Percentiles rank a stretch among this genome's conserved stretches.
These are phyloP conservation scores for Brienomyrus brachyistius DNA, from an alignment of 2,113 vertebrate genomes.

Conservation along the genomic window DNA sequence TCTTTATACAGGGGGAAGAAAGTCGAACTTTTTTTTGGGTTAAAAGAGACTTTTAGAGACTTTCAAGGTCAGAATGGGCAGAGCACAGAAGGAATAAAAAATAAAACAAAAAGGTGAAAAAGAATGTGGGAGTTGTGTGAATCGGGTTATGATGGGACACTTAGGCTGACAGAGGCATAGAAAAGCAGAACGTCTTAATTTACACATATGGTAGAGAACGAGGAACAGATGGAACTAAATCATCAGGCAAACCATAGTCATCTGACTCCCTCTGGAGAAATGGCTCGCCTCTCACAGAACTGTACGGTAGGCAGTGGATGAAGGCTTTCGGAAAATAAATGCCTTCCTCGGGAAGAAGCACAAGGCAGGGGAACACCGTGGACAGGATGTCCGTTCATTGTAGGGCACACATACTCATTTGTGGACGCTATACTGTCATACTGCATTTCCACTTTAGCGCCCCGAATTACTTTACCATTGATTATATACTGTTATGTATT, in stretches of 20 bases:
- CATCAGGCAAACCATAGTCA: background rate
- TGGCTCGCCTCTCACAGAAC: background rate
- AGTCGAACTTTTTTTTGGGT: background rate
- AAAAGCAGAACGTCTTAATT: background rate
- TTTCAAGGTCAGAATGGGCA: background rate
- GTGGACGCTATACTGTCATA: background rate
- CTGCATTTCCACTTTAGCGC: background rate
- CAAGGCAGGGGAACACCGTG: background rate
- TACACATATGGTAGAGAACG: background rate
- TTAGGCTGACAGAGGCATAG: background rate
- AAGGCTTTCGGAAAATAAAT: background rate
- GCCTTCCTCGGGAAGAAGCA: background rate
- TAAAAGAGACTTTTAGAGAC: background rate
- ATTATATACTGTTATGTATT: background rate
- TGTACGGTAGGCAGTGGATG: background rate
- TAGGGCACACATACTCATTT: background rate
- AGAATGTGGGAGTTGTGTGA: background rate
- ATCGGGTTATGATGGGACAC: background rate
- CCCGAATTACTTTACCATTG: background rate
- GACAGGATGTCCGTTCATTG: background rate
- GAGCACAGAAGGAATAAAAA: background rate
- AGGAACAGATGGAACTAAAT: conserved; percentile 1
- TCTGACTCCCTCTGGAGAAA: conserved; percentile 3
- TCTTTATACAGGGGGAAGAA: background rate
- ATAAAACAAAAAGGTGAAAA: background rate